Conservation (phyloP, 1,140 invertebrate genomes). For the Monochamus saltuarius region DNA sequence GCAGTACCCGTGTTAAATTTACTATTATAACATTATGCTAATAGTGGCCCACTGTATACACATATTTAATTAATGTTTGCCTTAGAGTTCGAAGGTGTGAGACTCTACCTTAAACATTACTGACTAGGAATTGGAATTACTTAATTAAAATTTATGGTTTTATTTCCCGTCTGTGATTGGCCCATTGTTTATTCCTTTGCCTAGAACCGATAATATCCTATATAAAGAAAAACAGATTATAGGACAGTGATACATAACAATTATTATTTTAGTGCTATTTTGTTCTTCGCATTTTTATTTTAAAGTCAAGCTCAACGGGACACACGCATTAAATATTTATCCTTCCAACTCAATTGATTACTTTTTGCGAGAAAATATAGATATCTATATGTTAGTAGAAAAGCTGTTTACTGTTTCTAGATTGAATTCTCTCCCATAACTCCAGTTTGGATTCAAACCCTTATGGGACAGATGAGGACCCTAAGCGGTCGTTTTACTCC, state of each 20-base stretch:
- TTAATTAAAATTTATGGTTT: conserved; percentile 17
- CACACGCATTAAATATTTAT: too few species aligned
- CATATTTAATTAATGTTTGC: conserved; percentile 17
- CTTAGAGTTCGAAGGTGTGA: conserved; percentile 17
- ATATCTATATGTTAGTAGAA: conserved; percentile 14
- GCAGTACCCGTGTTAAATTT: conserved; percentile 16
- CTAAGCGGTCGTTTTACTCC: conserved; percentile 39
- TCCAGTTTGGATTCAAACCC: conserved; percentile 34
- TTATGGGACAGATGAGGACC: conserved; percentile 33
- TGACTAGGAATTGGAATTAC: conserved; percentile 19
- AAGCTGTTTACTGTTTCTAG: conserved; percentile 25
- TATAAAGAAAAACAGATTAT: too few species aligned
- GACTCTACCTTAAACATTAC: conserved; percentile 12
- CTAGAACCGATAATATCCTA: neutral
- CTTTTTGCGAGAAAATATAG: neutral
- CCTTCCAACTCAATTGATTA: too few species aligned
- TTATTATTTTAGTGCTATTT: too few species aligned
- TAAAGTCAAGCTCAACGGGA: too few species aligned
- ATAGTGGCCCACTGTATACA: conserved; percentile 5
- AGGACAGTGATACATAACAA: too few species aligned
- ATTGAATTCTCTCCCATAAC: conserved; percentile 30
- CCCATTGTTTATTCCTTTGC: conserved; percentile 7
- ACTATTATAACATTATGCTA: conserved; percentile 18
- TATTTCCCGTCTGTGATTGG: conserved; percentile 5
- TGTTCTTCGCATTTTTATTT: too few species aligned